Base-by-base conservation (phyloP, 2,888 invertebrate genomes). In the Kuschelorhynchus macadamiae region DNA sequence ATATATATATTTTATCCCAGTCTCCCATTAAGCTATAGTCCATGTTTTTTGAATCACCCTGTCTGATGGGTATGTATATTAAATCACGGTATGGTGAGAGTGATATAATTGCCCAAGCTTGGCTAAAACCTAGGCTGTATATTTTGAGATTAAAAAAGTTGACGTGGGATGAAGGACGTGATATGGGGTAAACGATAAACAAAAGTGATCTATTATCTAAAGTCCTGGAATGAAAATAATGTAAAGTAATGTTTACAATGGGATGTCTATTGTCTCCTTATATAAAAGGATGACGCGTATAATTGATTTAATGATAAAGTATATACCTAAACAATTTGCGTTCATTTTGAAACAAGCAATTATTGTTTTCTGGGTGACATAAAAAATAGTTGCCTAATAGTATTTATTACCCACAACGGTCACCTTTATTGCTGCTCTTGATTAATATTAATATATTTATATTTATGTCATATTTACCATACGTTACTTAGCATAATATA, bases 291-390 rank as follows among this genome's bases (percentile, higher is more conserved):
- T 56, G 44, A 56, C 56, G 30, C 25, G 1, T 42, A 42, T 42
- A 12, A 20, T 12, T 52, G 33, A 8, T 30, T 30, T 32, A 57
- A 57, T 57, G 32, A 46, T 56, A 16, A 16, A 16, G 8, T 1
- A 41, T 42, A 55, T 42, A n/a, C n/a, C n/a, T n/a, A 8, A 50
- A 50, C 33, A 49, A 49, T 30, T 12, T 44, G 17, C 46, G 18
- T 44, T 18, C 41, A 20, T 57, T 50, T 46, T 57, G 18, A 57
- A 57, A 44, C 32, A 30, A 56, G n/a, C n/a, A n/a, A n/a, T 18
- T 7, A 44, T 44, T 44, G 56, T 44, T 55, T 55, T 39, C 25
- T 56, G 25, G 20, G 44, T 57, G 57, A 46, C 52, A 52, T 52
- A 20, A 33, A 52, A 36, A 52, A 17, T 33, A 52, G 20, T 52